These are phyloP conservation scores for Gasterosteus nipponicus DNA, from an alignment of 2,113 vertebrate species.

Conservation along the genomic window DNA sequence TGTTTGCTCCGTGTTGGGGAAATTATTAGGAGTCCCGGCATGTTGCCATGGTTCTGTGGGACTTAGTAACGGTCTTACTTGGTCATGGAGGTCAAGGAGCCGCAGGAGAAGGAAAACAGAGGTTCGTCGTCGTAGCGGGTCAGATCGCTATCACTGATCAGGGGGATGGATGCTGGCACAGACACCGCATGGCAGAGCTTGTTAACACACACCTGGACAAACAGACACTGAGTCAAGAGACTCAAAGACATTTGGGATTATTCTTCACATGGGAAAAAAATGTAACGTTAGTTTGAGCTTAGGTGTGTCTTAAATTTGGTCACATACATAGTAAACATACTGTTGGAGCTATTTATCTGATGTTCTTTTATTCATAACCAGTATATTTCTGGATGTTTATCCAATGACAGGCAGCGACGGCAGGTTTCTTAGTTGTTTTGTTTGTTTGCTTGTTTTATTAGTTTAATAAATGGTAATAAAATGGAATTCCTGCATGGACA, in stretches of 20 bases:
- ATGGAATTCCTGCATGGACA: too few species aligned
- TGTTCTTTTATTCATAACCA: too few species aligned
- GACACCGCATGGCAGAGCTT: conserved; percentile 62
- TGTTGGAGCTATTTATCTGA: too few species aligned
- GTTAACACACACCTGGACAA: conserved; percentile 53
- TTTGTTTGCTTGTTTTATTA: too few species aligned
- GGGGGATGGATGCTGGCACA: conserved; percentile 81
- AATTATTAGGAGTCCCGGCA: background rate
- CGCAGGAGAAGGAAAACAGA: conserved; percentile 80
- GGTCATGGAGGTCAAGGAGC: conserved; percentile 85
- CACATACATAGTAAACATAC: too few species aligned
- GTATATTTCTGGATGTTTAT: too few species aligned
- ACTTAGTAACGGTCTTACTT: conserved; percentile 79
- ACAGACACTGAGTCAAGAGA: background rate
- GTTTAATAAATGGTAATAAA: too few species aligned
- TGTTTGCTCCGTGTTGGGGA: background rate
- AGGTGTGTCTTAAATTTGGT: too few species aligned
- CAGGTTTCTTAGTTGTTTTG: too few species aligned
- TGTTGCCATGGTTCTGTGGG: background rate
- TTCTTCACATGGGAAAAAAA: too few species aligned
- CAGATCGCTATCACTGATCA: conserved; percentile 84
- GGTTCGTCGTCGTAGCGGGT: conserved; percentile 84
- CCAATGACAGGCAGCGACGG: too few species aligned
- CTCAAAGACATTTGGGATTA: background rate
- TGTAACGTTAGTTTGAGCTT: too few species aligned